Conservation (phyloP, 2,797 vertebrate genomes). For the Lates japonicus region DNA sequence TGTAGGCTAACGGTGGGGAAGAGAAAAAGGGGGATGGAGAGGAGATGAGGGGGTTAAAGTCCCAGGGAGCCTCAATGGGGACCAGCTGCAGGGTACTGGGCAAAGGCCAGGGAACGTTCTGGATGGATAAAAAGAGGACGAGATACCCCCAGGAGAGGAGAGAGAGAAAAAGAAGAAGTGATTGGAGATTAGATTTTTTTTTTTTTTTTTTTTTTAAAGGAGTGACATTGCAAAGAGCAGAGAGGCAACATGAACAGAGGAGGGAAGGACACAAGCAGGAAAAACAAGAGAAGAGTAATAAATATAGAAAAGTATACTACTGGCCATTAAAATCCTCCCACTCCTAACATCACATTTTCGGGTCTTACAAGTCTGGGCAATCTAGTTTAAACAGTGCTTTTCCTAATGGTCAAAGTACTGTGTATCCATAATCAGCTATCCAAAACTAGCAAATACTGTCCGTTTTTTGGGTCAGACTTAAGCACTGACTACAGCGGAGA, state of each 20-base stretch:
- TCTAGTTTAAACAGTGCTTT: background rate
- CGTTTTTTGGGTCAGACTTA: too few relatives aligned
- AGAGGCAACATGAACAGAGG: background rate
- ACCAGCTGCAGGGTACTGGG: constrained; percentile 81
- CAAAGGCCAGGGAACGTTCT: constrained; percentile 74
- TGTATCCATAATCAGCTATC: background rate
- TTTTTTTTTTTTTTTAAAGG: background rate
- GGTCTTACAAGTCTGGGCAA: background rate
- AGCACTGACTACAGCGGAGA: too few relatives aligned
- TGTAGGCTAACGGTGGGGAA: constrained; percentile 37
- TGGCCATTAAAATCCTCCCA: background rate
- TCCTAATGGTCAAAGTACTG: background rate
- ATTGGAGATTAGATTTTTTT: constrained; percentile 33
- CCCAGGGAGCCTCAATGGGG: constrained; percentile 72
- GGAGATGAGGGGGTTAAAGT: constrained; percentile 66
- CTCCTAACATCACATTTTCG: background rate
- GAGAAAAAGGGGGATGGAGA: constrained; percentile 9
- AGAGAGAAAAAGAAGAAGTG: constrained; percentile 16
- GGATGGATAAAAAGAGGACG: constrained; percentile 62
- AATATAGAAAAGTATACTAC: constrained; percentile 2
- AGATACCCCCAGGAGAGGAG: constrained; percentile 70
- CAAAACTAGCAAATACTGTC: background rate
- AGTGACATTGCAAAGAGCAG: background rate
- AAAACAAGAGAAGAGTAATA: background rate
- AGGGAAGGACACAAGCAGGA: background rate